These are phyloP conservation scores for Nyctereutes procyonoides DNA, from an alignment of 2,113 vertebrate species.

Conservation along the genomic window DNA sequence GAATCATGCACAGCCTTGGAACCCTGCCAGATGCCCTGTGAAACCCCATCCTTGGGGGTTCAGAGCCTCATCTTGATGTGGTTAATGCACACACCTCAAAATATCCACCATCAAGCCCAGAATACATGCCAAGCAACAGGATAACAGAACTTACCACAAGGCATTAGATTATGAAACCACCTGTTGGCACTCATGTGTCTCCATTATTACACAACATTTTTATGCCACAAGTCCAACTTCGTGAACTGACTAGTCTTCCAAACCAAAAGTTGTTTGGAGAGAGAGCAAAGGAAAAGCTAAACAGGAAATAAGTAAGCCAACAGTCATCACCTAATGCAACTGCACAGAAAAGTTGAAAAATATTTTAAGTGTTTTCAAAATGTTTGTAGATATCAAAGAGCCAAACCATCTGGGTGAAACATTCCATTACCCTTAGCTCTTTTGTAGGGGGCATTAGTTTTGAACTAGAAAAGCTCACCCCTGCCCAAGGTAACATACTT, in stretches of 20 bases:
- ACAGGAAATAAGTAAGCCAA: constrained; percentile 73
- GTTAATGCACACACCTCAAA: background rate
- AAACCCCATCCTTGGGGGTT: background rate
- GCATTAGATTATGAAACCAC: constrained; percentile 15
- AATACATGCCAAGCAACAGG: background rate
- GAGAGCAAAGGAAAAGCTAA: constrained; percentile 74
- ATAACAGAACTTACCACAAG: background rate
- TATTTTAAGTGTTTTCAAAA: constrained; percentile 73
- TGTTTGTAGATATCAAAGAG: constrained; percentile 74
- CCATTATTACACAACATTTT: background rate
- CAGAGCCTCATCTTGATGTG: background rate
- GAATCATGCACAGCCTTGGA: background rate
- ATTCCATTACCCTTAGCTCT: constrained; percentile 51
- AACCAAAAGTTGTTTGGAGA: constrained; percentile 66
- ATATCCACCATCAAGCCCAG: background rate
- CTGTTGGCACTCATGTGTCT: constrained; percentile 8
- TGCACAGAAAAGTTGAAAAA: constrained; percentile 60
- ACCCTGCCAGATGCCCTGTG: background rate
- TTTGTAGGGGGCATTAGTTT: constrained; percentile 46
- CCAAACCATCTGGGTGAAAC: constrained; percentile 71
- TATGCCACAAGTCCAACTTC: constrained; percentile 9
- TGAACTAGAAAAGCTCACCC: constrained; percentile 59
- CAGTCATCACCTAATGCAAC: constrained; percentile 68
- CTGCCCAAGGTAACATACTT: constrained; percentile 68
- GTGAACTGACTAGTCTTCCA: background rate